Evolutionary conservation across 2,113 vertebrate species (phyloP).

Genomic region (Melanocharis versteri): DNA sequence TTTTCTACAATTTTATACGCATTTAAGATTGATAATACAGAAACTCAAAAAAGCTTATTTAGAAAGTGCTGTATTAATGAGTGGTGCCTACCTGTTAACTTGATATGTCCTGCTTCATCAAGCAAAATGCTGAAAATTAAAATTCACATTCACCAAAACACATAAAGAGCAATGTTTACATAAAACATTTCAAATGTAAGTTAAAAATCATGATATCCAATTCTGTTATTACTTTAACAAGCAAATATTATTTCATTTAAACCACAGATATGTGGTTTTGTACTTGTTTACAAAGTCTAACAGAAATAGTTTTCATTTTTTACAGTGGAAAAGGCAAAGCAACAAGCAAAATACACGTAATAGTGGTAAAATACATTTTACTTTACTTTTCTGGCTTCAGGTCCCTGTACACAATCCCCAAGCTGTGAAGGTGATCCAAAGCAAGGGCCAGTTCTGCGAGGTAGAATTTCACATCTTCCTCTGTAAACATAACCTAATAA

Average conservation of each 20-base stretch:
- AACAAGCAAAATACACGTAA: conserved; percentile 46
- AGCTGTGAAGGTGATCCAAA: conserved; percentile 96
- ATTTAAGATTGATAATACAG: not conserved
- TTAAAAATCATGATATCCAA: not conserved
- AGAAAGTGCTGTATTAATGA: conserved; percentile 28
- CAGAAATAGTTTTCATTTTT: not conserved
- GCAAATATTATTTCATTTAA: not conserved
- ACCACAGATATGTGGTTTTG: not conserved
- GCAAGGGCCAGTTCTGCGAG: conserved; percentile 98
- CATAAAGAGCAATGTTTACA: conserved; percentile 64
- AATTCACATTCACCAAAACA: conserved; percentile 81
- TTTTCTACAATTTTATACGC: not conserved
- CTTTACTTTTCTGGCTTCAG: conserved; percentile 99
- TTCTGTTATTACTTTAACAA: not conserved
- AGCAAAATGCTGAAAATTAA: conserved; percentile 99
- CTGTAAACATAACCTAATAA: conserved; percentile 99
- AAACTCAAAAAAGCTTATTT: not conserved
- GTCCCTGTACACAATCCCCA: conserved; percentile 99
- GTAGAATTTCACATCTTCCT: conserved; percentile 99
- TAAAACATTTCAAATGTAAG: conserved; percentile 11
- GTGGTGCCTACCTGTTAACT: conserved; percentile 89
- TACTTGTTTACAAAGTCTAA: not conserved
- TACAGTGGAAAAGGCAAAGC: not conserved
- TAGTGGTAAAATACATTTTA: conserved; percentile 72
- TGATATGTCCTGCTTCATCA: conserved; percentile 99